Base-by-base conservation (phyloP, 2,888 invertebrate genomes). In the Zele albiditarsus region DNA sequence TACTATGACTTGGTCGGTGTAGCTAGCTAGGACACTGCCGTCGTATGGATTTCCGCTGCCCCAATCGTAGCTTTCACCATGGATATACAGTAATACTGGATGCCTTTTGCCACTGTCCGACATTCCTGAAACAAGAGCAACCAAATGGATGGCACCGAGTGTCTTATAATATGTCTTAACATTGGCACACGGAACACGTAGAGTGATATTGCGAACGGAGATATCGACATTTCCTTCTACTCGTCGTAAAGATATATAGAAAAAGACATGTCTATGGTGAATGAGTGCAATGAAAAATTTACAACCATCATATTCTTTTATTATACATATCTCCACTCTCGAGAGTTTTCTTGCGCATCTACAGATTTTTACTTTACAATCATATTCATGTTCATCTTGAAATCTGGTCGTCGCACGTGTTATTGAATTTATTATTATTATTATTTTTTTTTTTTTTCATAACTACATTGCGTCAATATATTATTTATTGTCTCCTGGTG, bases 21-120 rank as follows among this genome's bases (percentile, higher is more conserved):
- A 97, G 87, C 97, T 96, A 65, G 98, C 96, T 78, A 99, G 91
- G 65, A 98, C 96, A 79, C 97, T 96, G 73, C 98, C 98, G 89
- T 99, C 98, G 91, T 98, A 98, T 6, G 97, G 96, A 90, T 98
- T 98, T 80, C 98, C 98, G 68, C 97, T 96, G 89, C 97, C 98
- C 95, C 97, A 98, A 73, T 92, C 92, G 86, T 92, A 93, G 75
- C 92, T 92, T 82, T 96, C 96, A 0, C 96, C 96, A 84, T 96
- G 96, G 82, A 97, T 93, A 90, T 94, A 96, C 69, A 96, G 93
- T 86, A 96, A 90, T 46, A 96, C 96, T 57, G 96, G 95, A 87
- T 94, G 91, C 69, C 92, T 86, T 75, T 82, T 85, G 27, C 81
- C 82, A 74, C 80, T 84, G 75, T 86, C 89, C 66, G 83, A 82